Evolutionary conservation across 1,140 invertebrate genomes (phyloP).

Genomic region (Cyphomyrmex costatus): DNA sequence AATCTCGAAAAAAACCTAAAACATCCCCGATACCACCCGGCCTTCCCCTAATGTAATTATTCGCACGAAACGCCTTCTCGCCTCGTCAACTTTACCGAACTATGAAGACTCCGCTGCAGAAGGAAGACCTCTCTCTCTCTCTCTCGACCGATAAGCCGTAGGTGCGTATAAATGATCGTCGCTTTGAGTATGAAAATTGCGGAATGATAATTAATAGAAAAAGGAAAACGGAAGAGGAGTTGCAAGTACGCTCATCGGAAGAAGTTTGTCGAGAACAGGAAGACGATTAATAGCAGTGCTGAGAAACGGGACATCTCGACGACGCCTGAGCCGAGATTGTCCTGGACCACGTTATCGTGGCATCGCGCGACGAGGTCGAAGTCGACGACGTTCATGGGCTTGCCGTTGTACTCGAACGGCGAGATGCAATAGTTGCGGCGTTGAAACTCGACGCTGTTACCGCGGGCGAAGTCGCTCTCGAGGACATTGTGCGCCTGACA

Average conservation of each 20-base stretch:
- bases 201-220: neutral
- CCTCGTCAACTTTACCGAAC: neutral
- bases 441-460: slow-evolving; percentile 89
- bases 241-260: slow-evolving; percentile 43
- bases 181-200: neutral
- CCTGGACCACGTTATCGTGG: slow-evolving; percentile 89
- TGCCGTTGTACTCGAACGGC: slow-evolving; percentile 92
- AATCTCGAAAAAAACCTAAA: too few species aligned
- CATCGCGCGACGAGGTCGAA: slow-evolving; percentile 90
- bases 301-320: slow-evolving; percentile 41
- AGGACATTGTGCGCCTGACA: slow-evolving; percentile 92
- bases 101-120: neutral
- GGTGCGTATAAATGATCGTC: neutral
- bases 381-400: slow-evolving; percentile 90
- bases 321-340: slow-evolving; percentile 87
- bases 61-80: neutral
- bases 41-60: neutral
- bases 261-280: slow-evolving; percentile 58
- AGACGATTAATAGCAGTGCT: slow-evolving; percentile 44
- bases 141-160: neutral
- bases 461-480: slow-evolving; percentile 91
- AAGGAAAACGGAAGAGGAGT: too few species aligned
- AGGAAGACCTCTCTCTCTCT: too few species aligned
- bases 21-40: too few species aligned
- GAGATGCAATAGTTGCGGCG: slow-evolving; percentile 94